A percentile compares a stretch with the other conserved stretches of the same genome.
phyloP scores from a whole-genome alignment of 2,113 vertebrate species.

The Peromyscus polionotus region DNA sequence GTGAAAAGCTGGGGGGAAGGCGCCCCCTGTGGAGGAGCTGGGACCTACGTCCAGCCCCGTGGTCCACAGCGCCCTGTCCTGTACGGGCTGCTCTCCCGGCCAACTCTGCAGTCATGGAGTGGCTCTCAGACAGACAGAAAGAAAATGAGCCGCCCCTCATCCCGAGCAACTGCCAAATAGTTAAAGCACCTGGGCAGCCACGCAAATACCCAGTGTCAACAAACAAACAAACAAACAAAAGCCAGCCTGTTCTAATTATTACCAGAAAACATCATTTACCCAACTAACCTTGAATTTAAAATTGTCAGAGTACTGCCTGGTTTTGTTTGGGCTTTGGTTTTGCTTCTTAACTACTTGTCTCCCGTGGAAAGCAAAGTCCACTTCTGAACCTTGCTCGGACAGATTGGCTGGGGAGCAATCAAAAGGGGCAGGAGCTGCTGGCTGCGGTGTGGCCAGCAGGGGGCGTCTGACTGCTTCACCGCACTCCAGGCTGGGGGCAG shows the following conservation, averaged over 20 bases:
- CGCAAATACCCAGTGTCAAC: slow-evolving; percentile 29
- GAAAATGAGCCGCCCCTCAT: not conserved
- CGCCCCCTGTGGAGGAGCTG: not conserved
- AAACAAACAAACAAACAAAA: not conserved
- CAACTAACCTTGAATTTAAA: slow-evolving; percentile 17
- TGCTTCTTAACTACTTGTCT: slow-evolving; percentile 40
- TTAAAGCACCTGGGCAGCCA: not conserved
- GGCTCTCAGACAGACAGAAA: not conserved
- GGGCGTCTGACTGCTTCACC: not conserved
- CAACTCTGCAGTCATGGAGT: not conserved
- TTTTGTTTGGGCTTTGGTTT: not conserved
- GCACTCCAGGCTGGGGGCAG: not conserved
- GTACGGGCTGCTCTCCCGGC: not conserved
- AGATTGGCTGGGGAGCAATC: not conserved
- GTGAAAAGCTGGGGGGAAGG: slow-evolving; percentile 53
- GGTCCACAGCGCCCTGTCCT: not conserved
- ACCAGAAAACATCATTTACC: slow-evolving; percentile 17
- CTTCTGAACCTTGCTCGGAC: not conserved
- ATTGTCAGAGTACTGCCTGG: not conserved
- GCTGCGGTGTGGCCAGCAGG: not conserved
- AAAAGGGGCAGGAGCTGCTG: not conserved
- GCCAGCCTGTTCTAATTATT: slow-evolving; percentile 29
- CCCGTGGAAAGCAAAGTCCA: not conserved
- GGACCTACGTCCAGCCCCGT: not conserved
- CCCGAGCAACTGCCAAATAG: not conserved